These are phyloP conservation scores for Drosophila kuntzei DNA, from an alignment of 2,888 invertebrate genomes.

Conservation along the genomic window DNA sequence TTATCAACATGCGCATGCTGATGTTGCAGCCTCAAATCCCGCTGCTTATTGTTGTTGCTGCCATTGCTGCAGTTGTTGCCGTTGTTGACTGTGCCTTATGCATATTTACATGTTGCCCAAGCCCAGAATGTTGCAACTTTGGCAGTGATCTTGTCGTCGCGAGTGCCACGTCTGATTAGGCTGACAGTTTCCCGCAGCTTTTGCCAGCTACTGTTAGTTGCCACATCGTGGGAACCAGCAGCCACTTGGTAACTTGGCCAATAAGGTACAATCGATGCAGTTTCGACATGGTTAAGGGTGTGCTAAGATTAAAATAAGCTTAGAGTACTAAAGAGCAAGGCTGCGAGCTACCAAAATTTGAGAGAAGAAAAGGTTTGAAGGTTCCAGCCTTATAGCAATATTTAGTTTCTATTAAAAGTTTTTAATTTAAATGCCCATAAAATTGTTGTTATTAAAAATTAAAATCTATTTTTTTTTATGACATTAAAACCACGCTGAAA, in stretches of 20 bases:
- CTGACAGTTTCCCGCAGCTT: constrained; percentile 73
- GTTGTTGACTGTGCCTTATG: constrained; percentile 56
- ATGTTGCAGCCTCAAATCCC: constrained; percentile 59
- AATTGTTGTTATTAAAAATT: too few relatives aligned
- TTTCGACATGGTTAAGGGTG: neutral
- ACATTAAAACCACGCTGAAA: too few relatives aligned
- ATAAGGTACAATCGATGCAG: neutral
- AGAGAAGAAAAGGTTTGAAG: too few relatives aligned
- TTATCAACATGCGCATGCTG: constrained; percentile 62
- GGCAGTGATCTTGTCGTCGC: constrained; percentile 75
- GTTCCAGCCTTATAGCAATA: too few relatives aligned
- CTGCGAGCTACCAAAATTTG: too few relatives aligned
- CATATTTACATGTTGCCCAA: constrained; percentile 65
- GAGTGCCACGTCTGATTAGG: constrained; percentile 73
- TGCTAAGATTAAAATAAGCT: constrained; percentile 2
- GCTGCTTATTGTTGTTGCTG: constrained; percentile 47
- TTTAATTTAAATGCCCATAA: too few relatives aligned
- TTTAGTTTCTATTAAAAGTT: too few relatives aligned
- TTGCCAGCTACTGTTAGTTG: constrained; percentile 67
- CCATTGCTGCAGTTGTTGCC: constrained; percentile 11
- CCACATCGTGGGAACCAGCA: constrained; percentile 63
- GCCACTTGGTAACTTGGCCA: constrained; percentile 2
- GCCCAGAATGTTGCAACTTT: constrained; percentile 30
- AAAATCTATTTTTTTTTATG: too few relatives aligned
- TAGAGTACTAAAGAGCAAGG: too few relatives aligned